These are phyloP conservation scores for Phaonia tiefii DNA, from an alignment of 2,888 invertebrate genomes.

Conservation along the genomic window DNA sequence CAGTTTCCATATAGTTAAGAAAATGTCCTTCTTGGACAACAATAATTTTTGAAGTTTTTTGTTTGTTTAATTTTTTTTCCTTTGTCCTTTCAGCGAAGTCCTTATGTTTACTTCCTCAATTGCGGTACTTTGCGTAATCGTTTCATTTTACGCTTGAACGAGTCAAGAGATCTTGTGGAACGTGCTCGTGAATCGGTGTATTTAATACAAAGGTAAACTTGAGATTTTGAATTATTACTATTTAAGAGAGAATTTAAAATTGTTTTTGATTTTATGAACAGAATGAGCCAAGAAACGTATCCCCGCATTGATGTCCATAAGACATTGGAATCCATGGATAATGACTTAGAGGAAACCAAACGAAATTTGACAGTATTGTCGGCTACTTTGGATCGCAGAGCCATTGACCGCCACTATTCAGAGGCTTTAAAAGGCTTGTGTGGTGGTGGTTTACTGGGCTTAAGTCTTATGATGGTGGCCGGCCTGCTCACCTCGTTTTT, in stretches of 20 bases:
- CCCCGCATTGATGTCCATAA: slow-evolving; percentile 79
- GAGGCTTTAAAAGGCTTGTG: slow-evolving; percentile 90
- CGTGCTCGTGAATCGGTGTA: slow-evolving; percentile 79
- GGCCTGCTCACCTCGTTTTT: slow-evolving; percentile 92
- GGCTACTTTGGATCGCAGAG: slow-evolving; percentile 90
- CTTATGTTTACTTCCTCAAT: slow-evolving; percentile 80
- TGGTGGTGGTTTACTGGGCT: slow-evolving; percentile 89
- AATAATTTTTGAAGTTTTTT: slow-evolving; percentile 2
- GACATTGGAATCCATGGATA: slow-evolving; percentile 77
- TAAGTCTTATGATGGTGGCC: slow-evolving; percentile 93
- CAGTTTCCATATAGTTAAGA: no score
- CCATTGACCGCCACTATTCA: slow-evolving; percentile 90
- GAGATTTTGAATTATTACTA: no score
- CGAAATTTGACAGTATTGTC: slow-evolving; percentile 81
- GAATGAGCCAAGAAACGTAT: slow-evolving; percentile 80
- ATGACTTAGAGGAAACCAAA: slow-evolving; percentile 79
- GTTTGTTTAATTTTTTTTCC: slow-evolving; percentile 32
- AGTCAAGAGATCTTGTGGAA: slow-evolving; percentile 80
- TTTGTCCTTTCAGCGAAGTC: slow-evolving; percentile 75
- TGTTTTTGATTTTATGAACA: slow-evolving; percentile 55
- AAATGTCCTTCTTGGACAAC: not conserved
- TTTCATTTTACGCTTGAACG: slow-evolving; percentile 80
- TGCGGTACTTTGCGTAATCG: slow-evolving; percentile 80
- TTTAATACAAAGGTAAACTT: slow-evolving; percentile 76
- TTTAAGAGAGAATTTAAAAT: not conserved